A percentile compares a stretch with the other conserved stretches of the same genome.
Conservation (phyloP, 2,888 invertebrate genomes). For the Lycophotia porphyrea region DNA sequence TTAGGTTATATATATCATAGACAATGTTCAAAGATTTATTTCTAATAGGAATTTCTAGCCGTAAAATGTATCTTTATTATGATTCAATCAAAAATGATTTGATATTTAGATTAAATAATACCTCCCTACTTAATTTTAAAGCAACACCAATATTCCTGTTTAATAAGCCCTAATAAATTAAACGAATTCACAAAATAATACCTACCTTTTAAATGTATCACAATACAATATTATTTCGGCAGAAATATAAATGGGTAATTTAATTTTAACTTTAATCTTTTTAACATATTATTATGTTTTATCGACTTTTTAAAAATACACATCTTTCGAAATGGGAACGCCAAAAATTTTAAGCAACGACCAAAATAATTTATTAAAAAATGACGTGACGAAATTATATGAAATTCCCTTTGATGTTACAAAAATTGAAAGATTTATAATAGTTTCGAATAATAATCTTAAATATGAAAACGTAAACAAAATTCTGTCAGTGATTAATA, state of each 20-base stretch:
- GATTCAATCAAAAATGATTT: background rate
- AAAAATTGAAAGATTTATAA: conserved; percentile 35
- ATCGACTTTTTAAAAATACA: background rate
- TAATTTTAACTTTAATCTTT: background rate
- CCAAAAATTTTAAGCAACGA: background rate
- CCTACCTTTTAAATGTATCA: too few species aligned
- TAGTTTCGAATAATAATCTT: conserved; percentile 23
- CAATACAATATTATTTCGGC: too few species aligned
- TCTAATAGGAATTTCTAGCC: conserved; percentile 20
- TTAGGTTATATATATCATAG: conserved; percentile 47
- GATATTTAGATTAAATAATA: background rate
- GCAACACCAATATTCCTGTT: background rate
- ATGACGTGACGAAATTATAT: background rate
- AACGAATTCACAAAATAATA: too few species aligned
- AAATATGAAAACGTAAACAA: conserved; percentile 36
- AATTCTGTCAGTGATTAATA: conserved; percentile 48
- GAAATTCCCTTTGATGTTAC: conserved; percentile 39
- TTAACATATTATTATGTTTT: background rate
- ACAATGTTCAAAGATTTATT: conserved; percentile 20
- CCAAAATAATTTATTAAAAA: background rate
- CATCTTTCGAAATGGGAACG: background rate
- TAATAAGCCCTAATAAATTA: background rate
- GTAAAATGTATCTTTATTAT: background rate
- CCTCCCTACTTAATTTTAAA: background rate
- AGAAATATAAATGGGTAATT: background rate